Evolutionary conservation across 1,140 invertebrate species (phyloP).

Genomic region (Megathymus violae): DNA sequence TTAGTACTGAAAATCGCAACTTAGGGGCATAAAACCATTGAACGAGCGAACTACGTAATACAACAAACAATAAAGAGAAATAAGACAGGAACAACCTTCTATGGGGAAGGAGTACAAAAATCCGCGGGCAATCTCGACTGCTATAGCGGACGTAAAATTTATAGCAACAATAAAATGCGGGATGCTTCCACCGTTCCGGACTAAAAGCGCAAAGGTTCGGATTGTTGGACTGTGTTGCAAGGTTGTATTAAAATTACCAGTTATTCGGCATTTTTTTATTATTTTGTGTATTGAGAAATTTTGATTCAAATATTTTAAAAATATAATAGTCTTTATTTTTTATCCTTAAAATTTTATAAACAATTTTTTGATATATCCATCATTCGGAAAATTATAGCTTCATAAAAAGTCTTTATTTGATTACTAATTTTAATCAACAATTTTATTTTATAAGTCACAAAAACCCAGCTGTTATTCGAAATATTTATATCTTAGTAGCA

Average conservation of each 20-base stretch:
- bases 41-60: constrained; percentile 34
- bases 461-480: too few relatives aligned
- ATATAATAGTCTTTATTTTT: too few relatives aligned
- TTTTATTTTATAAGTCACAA: too few relatives aligned
- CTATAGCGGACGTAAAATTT: constrained; percentile 71
- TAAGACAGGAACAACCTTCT: constrained; percentile 40
- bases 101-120: constrained; percentile 64
- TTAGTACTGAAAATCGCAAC: constrained; percentile 23
- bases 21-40: constrained; percentile 25
- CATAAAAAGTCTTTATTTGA: too few relatives aligned
- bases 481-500: too few relatives aligned
- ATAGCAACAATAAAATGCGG: constrained; percentile 75
- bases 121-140: constrained; percentile 67
- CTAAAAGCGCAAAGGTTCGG: constrained; percentile 54
- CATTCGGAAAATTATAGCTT: too few relatives aligned
- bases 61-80: constrained; percentile 46
- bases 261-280: neutral
- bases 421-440: too few relatives aligned
- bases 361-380: too few relatives aligned
- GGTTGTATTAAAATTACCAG: neutral
- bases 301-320: too few relatives aligned
- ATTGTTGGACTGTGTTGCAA: constrained; percentile 25
- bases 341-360: too few relatives aligned
- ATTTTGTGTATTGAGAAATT: too few relatives aligned
- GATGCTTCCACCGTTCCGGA: constrained; percentile 55